Percentiles rank a stretch among this genome's conserved stretches.
Conservation (phyloP, 2,888 invertebrate genomes). For the Unio pictorum region DNA sequence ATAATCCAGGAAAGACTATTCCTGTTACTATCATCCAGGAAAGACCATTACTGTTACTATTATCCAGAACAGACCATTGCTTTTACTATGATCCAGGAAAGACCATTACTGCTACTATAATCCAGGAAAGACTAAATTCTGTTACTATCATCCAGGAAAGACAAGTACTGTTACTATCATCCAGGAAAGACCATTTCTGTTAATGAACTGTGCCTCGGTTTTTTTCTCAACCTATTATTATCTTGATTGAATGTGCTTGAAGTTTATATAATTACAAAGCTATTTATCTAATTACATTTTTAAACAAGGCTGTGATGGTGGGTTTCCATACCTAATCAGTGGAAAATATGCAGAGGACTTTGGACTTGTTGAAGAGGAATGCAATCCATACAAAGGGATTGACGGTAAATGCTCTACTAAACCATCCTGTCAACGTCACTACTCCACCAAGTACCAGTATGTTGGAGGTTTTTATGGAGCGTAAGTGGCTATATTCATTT, state of each 20-base stretch:
- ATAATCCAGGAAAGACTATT: too few relatives aligned
- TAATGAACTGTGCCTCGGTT: not conserved
- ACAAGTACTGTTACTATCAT: too few relatives aligned
- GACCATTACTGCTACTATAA: too few relatives aligned
- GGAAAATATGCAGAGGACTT: slow-evolving; percentile 72
- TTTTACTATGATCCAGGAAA: too few relatives aligned
- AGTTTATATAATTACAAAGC: too few relatives aligned
- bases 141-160: too few relatives aligned
- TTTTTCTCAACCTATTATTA: not conserved
- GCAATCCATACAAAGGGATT: slow-evolving; percentile 72
- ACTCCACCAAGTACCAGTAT: slow-evolving; percentile 73
- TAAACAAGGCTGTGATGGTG: slow-evolving; percentile 65
- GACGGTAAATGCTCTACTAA: slow-evolving; percentile 67
- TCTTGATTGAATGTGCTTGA: not conserved
- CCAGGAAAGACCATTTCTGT: too few relatives aligned
- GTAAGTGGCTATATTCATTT: slow-evolving; percentile 46
- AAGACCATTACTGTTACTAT: too few relatives aligned
- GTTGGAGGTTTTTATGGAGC: slow-evolving; percentile 74
- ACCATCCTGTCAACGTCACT: slow-evolving; percentile 68
- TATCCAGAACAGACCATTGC: too few relatives aligned
- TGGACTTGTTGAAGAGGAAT: slow-evolving; percentile 73
- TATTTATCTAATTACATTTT: slow-evolving; percentile 2
- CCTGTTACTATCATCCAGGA: too few relatives aligned
- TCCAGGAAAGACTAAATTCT: too few relatives aligned
- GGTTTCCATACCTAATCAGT: slow-evolving; percentile 67